Conservation (phyloP, 92 coral and sea anemone genomes). For the Zoanthus sociatus region DNA sequence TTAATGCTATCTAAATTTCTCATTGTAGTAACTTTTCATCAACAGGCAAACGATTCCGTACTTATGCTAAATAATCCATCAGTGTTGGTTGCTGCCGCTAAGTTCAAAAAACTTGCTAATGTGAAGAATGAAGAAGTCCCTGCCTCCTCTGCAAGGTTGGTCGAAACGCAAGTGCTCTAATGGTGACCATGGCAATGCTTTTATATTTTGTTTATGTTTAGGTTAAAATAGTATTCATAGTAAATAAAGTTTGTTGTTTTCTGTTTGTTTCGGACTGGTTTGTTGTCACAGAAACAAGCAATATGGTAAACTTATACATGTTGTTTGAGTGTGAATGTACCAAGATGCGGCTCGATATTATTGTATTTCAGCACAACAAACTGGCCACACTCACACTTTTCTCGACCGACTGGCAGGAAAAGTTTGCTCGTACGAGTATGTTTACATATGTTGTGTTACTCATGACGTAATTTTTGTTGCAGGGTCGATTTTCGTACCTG, state of each 20-base stretch:
- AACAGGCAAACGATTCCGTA: constrained; percentile 61
- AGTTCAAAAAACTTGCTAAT: constrained; percentile 78
- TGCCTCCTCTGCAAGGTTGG: constrained; percentile 55
- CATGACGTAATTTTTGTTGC: not conserved
- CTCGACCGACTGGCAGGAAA: not conserved
- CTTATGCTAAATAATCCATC: constrained; percentile 69
- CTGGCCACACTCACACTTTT: not conserved
- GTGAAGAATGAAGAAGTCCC: constrained; percentile 40
- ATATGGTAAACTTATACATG: not conserved
- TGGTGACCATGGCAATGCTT: not conserved
- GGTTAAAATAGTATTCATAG: not conserved
- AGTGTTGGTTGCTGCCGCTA: constrained; percentile 92
- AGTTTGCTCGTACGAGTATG: not conserved
- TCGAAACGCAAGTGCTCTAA: not conserved
- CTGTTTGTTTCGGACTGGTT: too few relatives aligned
- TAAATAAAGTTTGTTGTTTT: not conserved
- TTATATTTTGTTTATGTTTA: not conserved
- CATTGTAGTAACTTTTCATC: not conserved
- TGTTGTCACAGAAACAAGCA: too few relatives aligned
- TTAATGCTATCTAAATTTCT: not conserved
- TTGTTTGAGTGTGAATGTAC: not conserved
- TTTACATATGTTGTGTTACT: not conserved
- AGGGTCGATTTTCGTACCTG: constrained; percentile 31
- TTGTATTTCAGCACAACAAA: not conserved
- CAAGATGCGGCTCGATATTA: not conserved